Percentiles rank a stretch among this genome's conserved stretches.
Evolutionary conservation across 2,797 vertebrate genomes (phyloP).

Genomic region (Xiphorhynchus erythropygius): DNA sequence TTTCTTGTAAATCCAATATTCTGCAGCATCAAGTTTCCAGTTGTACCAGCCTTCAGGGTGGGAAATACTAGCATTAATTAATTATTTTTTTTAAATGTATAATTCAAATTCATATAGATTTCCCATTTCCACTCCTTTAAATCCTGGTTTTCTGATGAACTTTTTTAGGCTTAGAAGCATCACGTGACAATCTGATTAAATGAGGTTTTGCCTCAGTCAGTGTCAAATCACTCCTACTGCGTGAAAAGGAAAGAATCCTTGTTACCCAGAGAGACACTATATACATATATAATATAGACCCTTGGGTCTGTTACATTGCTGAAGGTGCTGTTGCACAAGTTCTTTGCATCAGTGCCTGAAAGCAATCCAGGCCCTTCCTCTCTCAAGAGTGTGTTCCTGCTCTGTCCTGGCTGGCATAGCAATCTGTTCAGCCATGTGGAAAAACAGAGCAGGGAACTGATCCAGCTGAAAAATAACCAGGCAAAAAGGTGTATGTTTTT

Average conservation of each 20-base stretch:
- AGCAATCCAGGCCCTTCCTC: background rate
- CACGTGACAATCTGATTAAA: background rate
- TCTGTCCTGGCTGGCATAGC: background rate
- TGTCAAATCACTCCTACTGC: background rate
- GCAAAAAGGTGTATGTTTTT: background rate
- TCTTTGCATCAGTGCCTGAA: background rate
- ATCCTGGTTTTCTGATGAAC: background rate
- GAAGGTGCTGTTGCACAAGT: background rate
- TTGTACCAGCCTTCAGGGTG: background rate
- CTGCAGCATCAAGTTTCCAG: background rate
- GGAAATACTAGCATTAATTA: background rate
- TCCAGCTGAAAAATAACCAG: background rate
- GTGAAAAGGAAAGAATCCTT: background rate
- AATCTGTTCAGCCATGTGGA: background rate
- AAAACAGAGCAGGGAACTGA: background rate
- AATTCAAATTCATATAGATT: background rate
- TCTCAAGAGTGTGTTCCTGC: background rate
- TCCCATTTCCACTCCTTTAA: background rate
- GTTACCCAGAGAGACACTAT: background rate
- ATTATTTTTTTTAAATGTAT: background rate
- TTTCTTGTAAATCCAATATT: background rate
- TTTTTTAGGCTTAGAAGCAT: background rate
- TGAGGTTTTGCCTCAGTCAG: background rate
- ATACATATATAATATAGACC: background rate
- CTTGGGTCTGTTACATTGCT: fast-evolving